Evolutionary conservation across 1,140 invertebrate genomes (phyloP).

Genomic region (Cyphomyrmex costatus): DNA sequence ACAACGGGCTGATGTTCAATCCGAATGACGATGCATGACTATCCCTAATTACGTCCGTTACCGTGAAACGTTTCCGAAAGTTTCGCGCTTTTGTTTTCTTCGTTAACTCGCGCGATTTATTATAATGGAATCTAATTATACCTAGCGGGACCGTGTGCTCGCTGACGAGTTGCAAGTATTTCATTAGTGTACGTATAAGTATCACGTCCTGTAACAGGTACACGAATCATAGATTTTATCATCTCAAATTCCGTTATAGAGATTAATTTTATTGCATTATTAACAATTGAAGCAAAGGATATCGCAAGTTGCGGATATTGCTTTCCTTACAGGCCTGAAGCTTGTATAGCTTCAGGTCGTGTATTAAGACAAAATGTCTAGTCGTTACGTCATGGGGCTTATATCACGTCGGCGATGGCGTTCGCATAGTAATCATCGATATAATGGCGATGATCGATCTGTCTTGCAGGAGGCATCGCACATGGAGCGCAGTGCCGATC

Average conservation of each 20-base stretch:
- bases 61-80: slow-evolving; percentile 13
- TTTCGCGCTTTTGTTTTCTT: slow-evolving; percentile 53
- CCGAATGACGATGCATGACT: slow-evolving; percentile 10
- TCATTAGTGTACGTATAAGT: neutral
- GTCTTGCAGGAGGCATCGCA: slow-evolving; percentile 54
- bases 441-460: slow-evolving; percentile 61
- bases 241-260: slow-evolving; percentile 27
- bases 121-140: slow-evolving; percentile 16
- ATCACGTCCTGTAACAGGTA: slow-evolving; percentile 11
- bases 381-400: slow-evolving; percentile 57
- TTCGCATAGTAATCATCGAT: slow-evolving; percentile 57
- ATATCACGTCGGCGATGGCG: slow-evolving; percentile 37
- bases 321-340: neutral
- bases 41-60: slow-evolving; percentile 40
- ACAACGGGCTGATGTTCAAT: neutral
- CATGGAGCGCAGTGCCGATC: slow-evolving; percentile 26
- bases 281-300: neutral
- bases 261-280: neutral
- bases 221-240: slow-evolving; percentile 3
- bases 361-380: slow-evolving; percentile 5
- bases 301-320: neutral
- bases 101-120: slow-evolving; percentile 37
- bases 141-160: slow-evolving; percentile 36
- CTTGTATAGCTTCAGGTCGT: neutral
- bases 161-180: neutral